These are phyloP conservation scores for Mormyrus hasselquistii DNA, from an alignment of 2,797 vertebrate genomes.

Conservation along the genomic window DNA sequence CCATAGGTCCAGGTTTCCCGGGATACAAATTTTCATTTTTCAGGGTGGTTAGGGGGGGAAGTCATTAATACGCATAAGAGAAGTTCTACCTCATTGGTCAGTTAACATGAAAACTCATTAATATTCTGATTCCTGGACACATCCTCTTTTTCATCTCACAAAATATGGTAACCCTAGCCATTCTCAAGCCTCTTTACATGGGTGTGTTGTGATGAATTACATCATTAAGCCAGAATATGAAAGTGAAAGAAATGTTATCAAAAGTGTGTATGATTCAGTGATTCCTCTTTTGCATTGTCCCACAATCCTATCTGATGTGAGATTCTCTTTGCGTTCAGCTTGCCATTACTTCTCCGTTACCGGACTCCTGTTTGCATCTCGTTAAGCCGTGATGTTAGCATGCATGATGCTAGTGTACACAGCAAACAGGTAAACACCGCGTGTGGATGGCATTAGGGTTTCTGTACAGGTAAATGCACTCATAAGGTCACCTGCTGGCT, in stretches of 20 bases:
- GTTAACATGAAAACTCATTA: background rate
- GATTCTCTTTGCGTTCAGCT: background rate
- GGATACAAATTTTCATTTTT: background rate
- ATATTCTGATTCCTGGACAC: background rate
- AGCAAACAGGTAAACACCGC: background rate
- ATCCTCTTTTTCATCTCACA: background rate
- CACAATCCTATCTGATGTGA: background rate
- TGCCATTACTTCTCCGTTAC: background rate
- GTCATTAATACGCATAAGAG: too few species aligned
- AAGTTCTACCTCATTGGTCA: too few species aligned
- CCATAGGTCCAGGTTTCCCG: background rate
- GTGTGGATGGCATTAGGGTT: background rate
- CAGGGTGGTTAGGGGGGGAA: background rate
- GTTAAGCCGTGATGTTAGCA: background rate
- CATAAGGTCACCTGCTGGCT: background rate
- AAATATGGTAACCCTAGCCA: background rate
- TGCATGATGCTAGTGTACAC: background rate
- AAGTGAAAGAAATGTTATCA: background rate
- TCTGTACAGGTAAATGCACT: background rate
- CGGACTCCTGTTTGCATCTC: background rate
- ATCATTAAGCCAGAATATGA: background rate
- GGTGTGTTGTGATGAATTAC: background rate
- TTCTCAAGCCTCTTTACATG: background rate
- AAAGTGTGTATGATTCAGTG: background rate
- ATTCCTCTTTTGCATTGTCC: background rate